Evolutionary conservation across 2,797 vertebrate species (phyloP).

Genomic region (Tragopan temminckii): DNA sequence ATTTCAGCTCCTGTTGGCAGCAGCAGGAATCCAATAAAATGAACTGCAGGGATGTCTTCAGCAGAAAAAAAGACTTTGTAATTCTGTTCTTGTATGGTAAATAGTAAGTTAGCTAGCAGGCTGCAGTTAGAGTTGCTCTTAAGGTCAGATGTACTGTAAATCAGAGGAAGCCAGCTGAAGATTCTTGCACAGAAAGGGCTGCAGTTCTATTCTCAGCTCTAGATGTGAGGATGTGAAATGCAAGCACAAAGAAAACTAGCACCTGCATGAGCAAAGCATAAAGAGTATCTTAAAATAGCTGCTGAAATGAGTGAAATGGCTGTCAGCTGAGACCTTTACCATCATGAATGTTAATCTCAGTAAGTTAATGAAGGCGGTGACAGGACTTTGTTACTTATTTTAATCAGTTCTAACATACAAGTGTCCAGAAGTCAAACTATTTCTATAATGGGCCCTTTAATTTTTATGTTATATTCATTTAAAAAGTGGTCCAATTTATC

Average conservation of each 20-base stretch:
- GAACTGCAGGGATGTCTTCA: not conserved
- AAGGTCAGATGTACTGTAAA: rapidly evolving
- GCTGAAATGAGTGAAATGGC: not conserved
- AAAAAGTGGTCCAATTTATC: constrained; percentile 30
- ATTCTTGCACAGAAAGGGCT: not conserved
- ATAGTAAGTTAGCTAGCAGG: not conserved
- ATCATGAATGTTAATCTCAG: not conserved
- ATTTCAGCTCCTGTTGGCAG: not conserved
- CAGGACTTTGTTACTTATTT: not conserved
- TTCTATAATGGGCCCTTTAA: constrained; percentile 45
- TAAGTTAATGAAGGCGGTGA: not conserved
- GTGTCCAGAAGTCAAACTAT: not conserved
- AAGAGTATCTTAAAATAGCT: not conserved
- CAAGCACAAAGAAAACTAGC: not conserved
- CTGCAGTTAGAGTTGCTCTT: not conserved
- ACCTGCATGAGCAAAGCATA: not conserved
- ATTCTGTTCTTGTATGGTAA: not conserved
- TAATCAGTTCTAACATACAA: not conserved
- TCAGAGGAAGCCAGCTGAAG: not conserved
- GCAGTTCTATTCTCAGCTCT: not conserved
- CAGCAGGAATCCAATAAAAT: rapidly evolving
- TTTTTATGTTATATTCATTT: constrained; percentile 1
- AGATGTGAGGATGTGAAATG: rapidly evolving
- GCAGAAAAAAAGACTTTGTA: not conserved
- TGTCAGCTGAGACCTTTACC: not conserved